Conservation (phyloP, 2,797 vertebrate genomes). For the Leptatherina wallacei region DNA sequence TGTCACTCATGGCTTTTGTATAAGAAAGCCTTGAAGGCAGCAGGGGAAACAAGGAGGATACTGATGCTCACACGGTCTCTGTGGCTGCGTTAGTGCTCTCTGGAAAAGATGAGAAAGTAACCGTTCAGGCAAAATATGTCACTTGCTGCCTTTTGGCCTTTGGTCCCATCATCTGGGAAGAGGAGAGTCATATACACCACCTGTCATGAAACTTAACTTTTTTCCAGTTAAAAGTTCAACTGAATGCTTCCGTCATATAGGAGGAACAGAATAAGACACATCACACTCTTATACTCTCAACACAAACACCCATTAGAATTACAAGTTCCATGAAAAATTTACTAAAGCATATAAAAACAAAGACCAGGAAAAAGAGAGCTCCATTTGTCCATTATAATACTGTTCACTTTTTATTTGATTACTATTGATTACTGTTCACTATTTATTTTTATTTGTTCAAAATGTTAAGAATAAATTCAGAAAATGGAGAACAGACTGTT, state of each 20-base stretch:
- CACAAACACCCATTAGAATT: neutral
- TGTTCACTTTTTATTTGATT: neutral
- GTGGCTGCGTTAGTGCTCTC: constrained; percentile 43
- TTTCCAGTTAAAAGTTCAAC: constrained; percentile 42
- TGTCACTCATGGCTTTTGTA: constrained; percentile 70
- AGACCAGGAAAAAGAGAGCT: neutral
- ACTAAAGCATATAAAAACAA: too few species aligned
- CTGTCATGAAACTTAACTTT: constrained; percentile 67
- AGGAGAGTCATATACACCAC: constrained; percentile 49
- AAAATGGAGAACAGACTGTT: neutral
- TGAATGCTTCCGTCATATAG: constrained; percentile 32
- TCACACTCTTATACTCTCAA: neutral
- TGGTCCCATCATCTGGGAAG: constrained; percentile 60
- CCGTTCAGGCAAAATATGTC: constrained; percentile 50
- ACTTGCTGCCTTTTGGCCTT: constrained; percentile 53
- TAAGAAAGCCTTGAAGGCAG: constrained; percentile 67
- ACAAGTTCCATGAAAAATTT: neutral
- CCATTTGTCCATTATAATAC: neutral
- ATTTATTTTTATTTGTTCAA: neutral
- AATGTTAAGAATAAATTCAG: neutral
- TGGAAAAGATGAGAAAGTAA: constrained; percentile 46
- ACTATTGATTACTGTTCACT: neutral
- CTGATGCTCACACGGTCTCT: constrained; percentile 45
- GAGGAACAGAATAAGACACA: constrained; percentile 15
- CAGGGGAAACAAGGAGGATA: constrained; percentile 52